These are phyloP conservation scores for Vespertilio murinus DNA, from an alignment of 2,797 vertebrate genomes.

Conservation along the genomic window DNA sequence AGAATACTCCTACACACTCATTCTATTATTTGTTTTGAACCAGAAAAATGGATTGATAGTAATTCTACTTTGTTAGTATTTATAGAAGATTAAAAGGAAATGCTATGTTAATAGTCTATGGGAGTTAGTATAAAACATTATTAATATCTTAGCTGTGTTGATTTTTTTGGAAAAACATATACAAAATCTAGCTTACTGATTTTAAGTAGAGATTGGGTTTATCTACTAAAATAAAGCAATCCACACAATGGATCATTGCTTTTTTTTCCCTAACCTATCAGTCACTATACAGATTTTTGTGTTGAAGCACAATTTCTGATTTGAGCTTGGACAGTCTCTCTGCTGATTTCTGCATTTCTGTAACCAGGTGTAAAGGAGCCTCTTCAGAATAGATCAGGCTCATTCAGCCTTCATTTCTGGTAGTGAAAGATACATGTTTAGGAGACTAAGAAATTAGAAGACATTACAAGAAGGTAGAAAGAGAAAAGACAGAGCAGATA, in stretches of 20 bases:
- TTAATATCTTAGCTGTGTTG: constrained; percentile 20
- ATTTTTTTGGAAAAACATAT: neutral
- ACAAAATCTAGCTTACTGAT: neutral
- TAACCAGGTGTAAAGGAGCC: constrained; percentile 54
- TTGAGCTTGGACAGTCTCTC: constrained; percentile 9
- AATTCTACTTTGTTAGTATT: neutral
- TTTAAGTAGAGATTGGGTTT: constrained; percentile 32
- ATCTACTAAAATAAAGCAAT: constrained; percentile 20
- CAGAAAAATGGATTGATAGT: neutral
- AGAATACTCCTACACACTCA: neutral
- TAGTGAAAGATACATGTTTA: constrained; percentile 50
- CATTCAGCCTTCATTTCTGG: constrained; percentile 59
- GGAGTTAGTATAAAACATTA: neutral
- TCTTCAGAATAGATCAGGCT: constrained; percentile 63
- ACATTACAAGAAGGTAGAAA: constrained; percentile 38
- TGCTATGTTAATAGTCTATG: neutral
- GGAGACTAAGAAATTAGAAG: constrained; percentile 48
- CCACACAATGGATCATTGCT: neutral
- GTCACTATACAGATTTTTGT: constrained; percentile 32
- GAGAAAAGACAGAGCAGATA: constrained; percentile 60
- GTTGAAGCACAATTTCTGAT: constrained; percentile 35
- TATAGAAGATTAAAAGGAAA: neutral
- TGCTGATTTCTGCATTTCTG: constrained; percentile 68
- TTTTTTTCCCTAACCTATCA: neutral
- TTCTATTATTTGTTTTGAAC: constrained; percentile 1